Evolutionary conservation across 1,140 invertebrate species (phyloP).

Genomic region (Philotrypesis tridentata): DNA sequence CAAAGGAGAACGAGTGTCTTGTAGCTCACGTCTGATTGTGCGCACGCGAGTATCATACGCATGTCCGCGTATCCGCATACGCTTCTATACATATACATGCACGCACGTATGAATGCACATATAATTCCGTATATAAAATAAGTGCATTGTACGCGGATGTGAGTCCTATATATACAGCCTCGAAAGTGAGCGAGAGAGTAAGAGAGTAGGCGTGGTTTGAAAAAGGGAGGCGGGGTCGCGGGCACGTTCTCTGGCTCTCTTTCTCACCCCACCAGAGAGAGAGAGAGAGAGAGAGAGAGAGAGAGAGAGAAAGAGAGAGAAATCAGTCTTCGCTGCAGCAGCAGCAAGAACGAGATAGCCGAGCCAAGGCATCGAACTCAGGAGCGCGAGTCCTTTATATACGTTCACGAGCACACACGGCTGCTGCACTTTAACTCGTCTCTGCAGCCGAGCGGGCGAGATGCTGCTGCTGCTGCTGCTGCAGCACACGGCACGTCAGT

Average conservation of each 20-base stretch:
- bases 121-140: background rate
- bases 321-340: background rate
- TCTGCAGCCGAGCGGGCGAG: slow-evolving; percentile 26
- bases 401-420: slow-evolving; percentile 41
- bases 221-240: slow-evolving; percentile 67
- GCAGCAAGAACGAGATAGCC: background rate
- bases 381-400: slow-evolving; percentile 61
- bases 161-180: background rate
- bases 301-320: slow-evolving; percentile 2
- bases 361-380: slow-evolving; percentile 65
- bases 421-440: slow-evolving; percentile 46
- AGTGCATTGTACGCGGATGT: background rate
- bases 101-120: background rate
- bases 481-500: background rate
- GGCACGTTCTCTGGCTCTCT: slow-evolving; percentile 57
- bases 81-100: background rate
- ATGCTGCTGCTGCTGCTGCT: too few species aligned
- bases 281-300: slow-evolving; percentile 1
- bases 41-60: background rate
- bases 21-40: slow-evolving; percentile 7
- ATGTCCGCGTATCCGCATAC: background rate
- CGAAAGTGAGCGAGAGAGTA: slow-evolving; percentile 1
- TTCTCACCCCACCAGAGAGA: slow-evolving; percentile 37
- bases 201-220: slow-evolving; percentile 69
- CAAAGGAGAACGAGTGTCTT: slow-evolving; percentile 27